These are phyloP conservation scores for Drosophila engyochracea DNA, from an alignment of 2,888 invertebrate species.

Conservation along the genomic window DNA sequence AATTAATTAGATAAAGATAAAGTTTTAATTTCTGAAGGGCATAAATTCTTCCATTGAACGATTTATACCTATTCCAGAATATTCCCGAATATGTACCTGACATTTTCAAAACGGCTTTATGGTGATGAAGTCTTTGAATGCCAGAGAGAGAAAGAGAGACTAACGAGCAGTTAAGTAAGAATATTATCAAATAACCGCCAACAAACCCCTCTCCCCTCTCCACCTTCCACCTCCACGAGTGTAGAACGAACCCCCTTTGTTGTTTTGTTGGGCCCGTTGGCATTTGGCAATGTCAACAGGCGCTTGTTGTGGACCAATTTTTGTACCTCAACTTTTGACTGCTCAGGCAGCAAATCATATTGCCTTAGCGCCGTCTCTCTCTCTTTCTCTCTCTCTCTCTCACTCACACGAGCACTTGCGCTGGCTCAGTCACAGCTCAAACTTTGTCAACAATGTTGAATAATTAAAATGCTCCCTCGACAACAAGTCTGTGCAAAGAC, in stretches of 20 bases:
- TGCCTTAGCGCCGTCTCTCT: conserved; percentile 33
- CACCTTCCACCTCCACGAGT: not conserved
- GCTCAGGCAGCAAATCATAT: conserved; percentile 79
- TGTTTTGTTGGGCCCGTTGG: conserved; percentile 21
- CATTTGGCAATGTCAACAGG: conserved; percentile 52
- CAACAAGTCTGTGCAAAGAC: conserved; percentile 70
- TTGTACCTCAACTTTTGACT: conserved; percentile 69
- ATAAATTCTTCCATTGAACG: not conserved
- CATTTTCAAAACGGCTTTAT: not conserved
- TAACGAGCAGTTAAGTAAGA: conserved; percentile 4
- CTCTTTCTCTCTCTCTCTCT: not conserved
- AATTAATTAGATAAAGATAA: not conserved
- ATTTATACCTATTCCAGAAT: not conserved
- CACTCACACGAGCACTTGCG: conserved; percentile 3
- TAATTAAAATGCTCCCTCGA: conserved; percentile 83
- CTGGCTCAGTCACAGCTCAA: conserved; percentile 64
- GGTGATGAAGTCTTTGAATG: not conserved
- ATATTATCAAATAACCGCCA: conserved; percentile 8
- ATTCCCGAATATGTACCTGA: not conserved
- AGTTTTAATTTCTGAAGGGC: not conserved
- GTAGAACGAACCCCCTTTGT: conserved; percentile 7
- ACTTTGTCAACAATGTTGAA: conserved; percentile 83
- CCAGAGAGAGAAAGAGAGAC: not conserved
- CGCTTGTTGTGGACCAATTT: conserved; percentile 49
- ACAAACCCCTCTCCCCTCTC: not conserved